Evolutionary conservation across 2,888 invertebrate genomes (phyloP), one percentile per base, ranked within the genome.

Genomic region (Volucella zonaria): DNA sequence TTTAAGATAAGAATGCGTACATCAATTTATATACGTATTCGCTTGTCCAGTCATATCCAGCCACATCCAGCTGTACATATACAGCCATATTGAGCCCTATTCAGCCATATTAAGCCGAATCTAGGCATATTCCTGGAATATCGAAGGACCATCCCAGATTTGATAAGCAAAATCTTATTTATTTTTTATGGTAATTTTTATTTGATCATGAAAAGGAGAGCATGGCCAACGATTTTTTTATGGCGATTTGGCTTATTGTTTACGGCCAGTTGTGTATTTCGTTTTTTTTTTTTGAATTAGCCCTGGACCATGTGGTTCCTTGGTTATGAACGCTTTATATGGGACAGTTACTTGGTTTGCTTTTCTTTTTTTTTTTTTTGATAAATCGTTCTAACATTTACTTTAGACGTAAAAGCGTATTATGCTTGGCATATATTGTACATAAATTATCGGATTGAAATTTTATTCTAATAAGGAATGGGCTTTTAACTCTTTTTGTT

Each of bases 161-260:
- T 61, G 62, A 77, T 77, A 77, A 68, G 62, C 62, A 15, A 31
- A 62, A 70, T 31, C 18, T 77, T 77, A 70, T 70, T 62, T 42
- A 70, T 56, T 70, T 77, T 77, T 77, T 77, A 77, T 77, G 77
- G 54, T 70, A 68, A 77, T 70, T 70, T 77, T 70, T 56, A 70
- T 77, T 70, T 31, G 47, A 62, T 67, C 75, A 43, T 62, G 56
- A 56, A 62, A 52, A 56, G 42, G 42, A 52, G 61, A 31, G 42
- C 54, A 23, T 47, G 68, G 40, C 56, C 68, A 49, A 47, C n/a
- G 61, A 40, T 42, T 54, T 70, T 61, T 76, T 68, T 68, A 76
- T 59, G 68, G 59, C 45, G 59, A 45, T 76, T 76, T 52, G 52
- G 51, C 52, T 76, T 68, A 67, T 76, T 76, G 51, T 59, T 49